These are phyloP conservation scores for Lithophane ornitopus DNA, from an alignment of 2,888 invertebrate genomes.

Conservation along the genomic window DNA sequence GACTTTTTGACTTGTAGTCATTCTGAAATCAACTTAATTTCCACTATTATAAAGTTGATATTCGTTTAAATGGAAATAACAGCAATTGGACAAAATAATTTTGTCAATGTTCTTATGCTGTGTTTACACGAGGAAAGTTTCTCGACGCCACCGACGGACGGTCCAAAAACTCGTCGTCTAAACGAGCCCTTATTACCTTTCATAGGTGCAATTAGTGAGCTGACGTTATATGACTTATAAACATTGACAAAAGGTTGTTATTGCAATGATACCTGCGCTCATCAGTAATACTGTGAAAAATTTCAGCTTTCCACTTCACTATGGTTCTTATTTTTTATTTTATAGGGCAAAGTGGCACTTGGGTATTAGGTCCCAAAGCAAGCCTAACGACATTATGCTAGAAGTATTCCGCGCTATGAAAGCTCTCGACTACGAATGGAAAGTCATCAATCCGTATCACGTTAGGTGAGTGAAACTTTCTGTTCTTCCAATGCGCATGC, in stretches of 20 bases:
- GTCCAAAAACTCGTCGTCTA: too few species aligned
- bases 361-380: slow-evolving; percentile 99
- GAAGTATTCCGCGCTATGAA: slow-evolving; percentile 99
- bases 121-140: background rate
- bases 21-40: too few species aligned
- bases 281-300: background rate
- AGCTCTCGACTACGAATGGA: slow-evolving; percentile 99
- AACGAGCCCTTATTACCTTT: background rate
- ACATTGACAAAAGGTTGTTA: background rate
- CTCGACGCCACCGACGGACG: background rate
- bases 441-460: slow-evolving; percentile 99
- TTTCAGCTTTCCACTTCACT: background rate
- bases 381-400: slow-evolving; percentile 99
- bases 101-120: background rate
- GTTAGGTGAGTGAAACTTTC: slow-evolving; percentile 90
- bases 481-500: background rate
- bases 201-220: background rate
- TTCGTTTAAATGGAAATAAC: too few species aligned
- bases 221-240: background rate
- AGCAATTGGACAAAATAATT: too few species aligned
- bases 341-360: slow-evolving; percentile 99
- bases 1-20: too few species aligned
- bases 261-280: background rate
- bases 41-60: too few species aligned
- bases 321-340: slow-evolving; percentile 14